phyloP scores from a whole-genome alignment of 2,888 invertebrate genomes.

The Ganaspis brasiliensis region DNA sequence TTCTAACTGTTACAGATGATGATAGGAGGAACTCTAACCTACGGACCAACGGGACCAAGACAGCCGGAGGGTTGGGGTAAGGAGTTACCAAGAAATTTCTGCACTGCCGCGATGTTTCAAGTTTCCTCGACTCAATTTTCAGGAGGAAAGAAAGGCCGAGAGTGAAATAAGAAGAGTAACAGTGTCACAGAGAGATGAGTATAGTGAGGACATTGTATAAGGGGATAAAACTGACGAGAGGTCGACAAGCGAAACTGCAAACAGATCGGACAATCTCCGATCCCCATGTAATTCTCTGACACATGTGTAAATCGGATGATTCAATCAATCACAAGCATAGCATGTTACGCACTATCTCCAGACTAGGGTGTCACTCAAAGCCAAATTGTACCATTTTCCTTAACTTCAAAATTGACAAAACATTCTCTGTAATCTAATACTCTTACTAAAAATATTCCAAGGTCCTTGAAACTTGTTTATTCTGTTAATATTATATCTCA shows the following conservation, averaged over 20 bases:
- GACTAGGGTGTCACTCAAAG: conserved; percentile 39
- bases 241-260: conserved; percentile 44
- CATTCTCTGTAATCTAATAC: neutral
- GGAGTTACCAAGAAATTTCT: conserved; percentile 61
- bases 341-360: conserved; percentile 50
- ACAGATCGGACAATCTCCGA: conserved; percentile 49
- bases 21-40: conserved; percentile 83
- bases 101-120: conserved; percentile 72
- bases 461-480: conserved; percentile 11
- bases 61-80: conserved; percentile 81
- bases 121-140: conserved; percentile 54
- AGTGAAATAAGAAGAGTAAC: conserved; percentile 3
- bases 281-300: conserved; percentile 57
- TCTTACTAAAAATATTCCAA: conserved; percentile 7
- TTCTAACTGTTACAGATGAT: conserved; percentile 80
- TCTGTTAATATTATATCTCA: conserved; percentile 3
- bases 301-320: conserved; percentile 58
- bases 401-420: conserved; percentile 4
- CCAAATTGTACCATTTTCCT: conserved; percentile 1
- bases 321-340: conserved; percentile 65
- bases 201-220: conserved; percentile 13
- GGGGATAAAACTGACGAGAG: neutral
- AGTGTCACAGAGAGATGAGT: conserved; percentile 7
- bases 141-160: conserved; percentile 44
- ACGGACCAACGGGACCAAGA: conserved; percentile 84